A percentile compares a stretch with the other conserved stretches of the same genome.
These are phyloP conservation scores for Pogonognathellus flavescens DNA, from an alignment of 1,140 invertebrate species.

Conservation along the genomic window DNA sequence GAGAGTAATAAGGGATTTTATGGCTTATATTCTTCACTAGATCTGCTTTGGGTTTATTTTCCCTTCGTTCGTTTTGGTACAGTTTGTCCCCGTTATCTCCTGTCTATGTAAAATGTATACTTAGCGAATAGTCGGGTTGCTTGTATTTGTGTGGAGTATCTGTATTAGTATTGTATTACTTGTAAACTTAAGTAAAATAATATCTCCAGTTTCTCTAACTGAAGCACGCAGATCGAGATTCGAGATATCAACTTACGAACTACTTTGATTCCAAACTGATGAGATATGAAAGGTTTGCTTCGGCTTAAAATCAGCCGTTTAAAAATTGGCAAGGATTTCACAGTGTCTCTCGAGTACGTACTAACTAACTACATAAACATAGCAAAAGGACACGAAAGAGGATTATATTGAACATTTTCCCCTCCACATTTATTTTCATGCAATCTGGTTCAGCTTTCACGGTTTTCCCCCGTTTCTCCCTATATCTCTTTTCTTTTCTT, in stretches of 20 bases:
- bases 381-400: neutral
- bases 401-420: conserved; percentile 35
- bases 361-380: conserved; percentile 48
- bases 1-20: conserved; percentile 49
- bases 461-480: neutral
- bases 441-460: neutral
- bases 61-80: neutral
- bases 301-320: conserved; percentile 3
- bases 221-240: neutral
- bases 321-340: conserved; percentile 44
- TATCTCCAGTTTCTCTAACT: conserved; percentile 6
- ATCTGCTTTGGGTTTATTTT: neutral
- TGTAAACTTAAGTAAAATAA: conserved; percentile 19
- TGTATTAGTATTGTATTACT: neutral
- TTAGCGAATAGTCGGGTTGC: neutral
- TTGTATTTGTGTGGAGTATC: too few relatives aligned
- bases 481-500: neutral
- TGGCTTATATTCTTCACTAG: conserved; percentile 40
- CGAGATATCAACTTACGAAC: neutral
- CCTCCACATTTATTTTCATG: conserved; percentile 5
- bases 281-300: conserved; percentile 13
- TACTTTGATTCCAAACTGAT: conserved; percentile 38
- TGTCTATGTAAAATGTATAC: neutral
- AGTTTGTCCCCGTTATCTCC: neutral
- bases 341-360: conserved; percentile 17